Percentiles rank a stretch among this genome's conserved stretches.
phyloP scores from a whole-genome alignment of 2,888 invertebrate genomes.

The Frankliniella fusca region DNA sequence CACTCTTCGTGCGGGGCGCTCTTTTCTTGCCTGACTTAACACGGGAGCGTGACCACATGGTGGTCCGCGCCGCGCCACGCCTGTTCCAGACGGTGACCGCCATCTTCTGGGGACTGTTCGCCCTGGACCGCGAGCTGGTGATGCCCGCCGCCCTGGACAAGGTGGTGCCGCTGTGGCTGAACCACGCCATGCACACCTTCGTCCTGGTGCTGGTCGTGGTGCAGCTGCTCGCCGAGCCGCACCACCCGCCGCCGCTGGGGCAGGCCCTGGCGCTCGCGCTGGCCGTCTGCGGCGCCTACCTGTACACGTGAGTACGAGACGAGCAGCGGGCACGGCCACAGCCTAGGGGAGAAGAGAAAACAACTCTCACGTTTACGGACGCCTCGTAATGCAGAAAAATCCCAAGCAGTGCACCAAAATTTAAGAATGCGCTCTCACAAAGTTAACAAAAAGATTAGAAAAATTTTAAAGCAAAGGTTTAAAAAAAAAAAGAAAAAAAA shows the following conservation, averaged over 20 bases:
- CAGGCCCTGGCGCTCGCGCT: not conserved
- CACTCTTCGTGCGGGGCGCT: no score
- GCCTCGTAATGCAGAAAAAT: no score
- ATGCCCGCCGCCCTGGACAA: conserved; percentile 53
- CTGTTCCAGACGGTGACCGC: conserved; percentile 51
- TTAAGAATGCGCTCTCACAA: no score
- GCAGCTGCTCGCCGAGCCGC: conserved; percentile 48
- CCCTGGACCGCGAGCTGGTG: conserved; percentile 55
- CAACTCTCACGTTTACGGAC: no score
- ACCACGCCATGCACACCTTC: conserved; percentile 57
- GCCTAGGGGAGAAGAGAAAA: no score
- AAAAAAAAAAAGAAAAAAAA: no score
- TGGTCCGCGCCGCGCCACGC: no score
- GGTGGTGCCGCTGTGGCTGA: conserved; percentile 56
- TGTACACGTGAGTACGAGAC: not conserved
- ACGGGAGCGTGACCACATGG: no score
- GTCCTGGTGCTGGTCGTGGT: conserved; percentile 51
- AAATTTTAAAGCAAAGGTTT: no score
- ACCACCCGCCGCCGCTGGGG: conserved; percentile 38
- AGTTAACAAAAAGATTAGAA: no score
- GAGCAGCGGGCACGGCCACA: not conserved
- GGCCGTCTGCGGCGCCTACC: not conserved
- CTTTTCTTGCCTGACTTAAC: no score
- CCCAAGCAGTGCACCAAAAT: no score
- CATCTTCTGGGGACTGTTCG: conserved; percentile 56